Base-by-base conservation (phyloP, 2,797 vertebrate genomes). In the Ctenosaura bakeri region DNA sequence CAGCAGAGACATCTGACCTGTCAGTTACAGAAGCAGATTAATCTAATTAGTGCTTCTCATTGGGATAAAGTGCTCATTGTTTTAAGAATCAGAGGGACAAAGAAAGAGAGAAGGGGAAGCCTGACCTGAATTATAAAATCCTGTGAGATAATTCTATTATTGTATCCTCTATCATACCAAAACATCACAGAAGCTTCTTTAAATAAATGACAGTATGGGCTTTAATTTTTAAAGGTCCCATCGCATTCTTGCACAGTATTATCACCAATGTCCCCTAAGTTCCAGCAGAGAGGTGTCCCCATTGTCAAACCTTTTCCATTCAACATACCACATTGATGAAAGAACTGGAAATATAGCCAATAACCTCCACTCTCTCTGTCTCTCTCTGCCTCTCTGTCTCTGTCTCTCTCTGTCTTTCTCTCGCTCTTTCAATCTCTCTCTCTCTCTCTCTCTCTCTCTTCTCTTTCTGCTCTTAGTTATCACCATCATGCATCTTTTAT, bases 11-110 rank as follows among this genome's bases (percentile, higher is more conserved):
- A 96, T 93, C 59, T 91, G 91, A 95, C 92, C 93, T 83, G 87
- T 89, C 89, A 94, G 92, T 93, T 93, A 32, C 29, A 91, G 92
- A 92, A 91, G 89, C 90, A 94, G 93, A 91, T 91, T 95, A 94
- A 96, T 95, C 95, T 84, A 95, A 96, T 96, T 95, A 96, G 89
- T 95, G 90, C 87, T 92, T 16, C 90, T 95, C 79, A 42, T 0
- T 90, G 84, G 92, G 94, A 95, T 82, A 91, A 93, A 93, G 92
- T 94, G 90, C 83, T 64, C 5, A 0, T 46, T 78, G 93, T 69
- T 88, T 88, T 92, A 91, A 93, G 91, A 80, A 81, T 93, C 18
- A 0, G 85, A 89, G 93, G 86, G 88, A 89, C 9, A 85, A 85
- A 42, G n/a, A 54, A 81, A 93, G 29, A 89, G 59, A 77, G 22